phyloP scores from a whole-genome alignment of 2,113 vertebrate genomes.

The Solea solea region DNA sequence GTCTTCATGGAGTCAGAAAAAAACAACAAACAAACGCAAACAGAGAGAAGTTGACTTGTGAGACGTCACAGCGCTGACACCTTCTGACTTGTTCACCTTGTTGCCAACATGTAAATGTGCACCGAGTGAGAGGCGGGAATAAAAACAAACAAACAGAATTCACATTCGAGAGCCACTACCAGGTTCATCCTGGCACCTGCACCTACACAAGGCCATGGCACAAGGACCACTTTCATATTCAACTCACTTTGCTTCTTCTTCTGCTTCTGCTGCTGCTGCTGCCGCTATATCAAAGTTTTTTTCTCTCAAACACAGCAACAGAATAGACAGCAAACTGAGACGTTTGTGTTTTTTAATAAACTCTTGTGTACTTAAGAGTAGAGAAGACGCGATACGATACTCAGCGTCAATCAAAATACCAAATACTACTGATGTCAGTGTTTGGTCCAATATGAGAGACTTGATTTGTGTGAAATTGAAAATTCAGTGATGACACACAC shows the following conservation, averaged over 20 bases:
- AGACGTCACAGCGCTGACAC: slow-evolving; percentile 10
- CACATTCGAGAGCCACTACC: slow-evolving; percentile 29
- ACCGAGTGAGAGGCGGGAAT: not conserved
- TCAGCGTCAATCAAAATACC: too few species aligned
- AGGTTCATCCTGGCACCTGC: slow-evolving; percentile 19
- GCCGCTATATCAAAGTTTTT: too few species aligned
- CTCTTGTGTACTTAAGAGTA: not conserved
- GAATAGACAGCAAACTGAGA: slow-evolving; percentile 32
- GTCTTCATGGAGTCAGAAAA: too few species aligned
- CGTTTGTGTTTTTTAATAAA: not conserved
- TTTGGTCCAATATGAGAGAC: too few species aligned
- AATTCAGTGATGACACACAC: too few species aligned
- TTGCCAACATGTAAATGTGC: slow-evolving; percentile 39
- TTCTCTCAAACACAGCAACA: slow-evolving; percentile 19
- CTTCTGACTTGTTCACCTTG: slow-evolving; percentile 42
- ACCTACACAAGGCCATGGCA: slow-evolving; percentile 23
- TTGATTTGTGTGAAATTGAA: too few species aligned
- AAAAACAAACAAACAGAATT: slow-evolving; percentile 14
- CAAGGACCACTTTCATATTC: slow-evolving; percentile 53
- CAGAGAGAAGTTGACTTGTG: not conserved
- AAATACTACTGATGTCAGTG: too few species aligned
- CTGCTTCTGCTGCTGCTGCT: slow-evolving; percentile 42
- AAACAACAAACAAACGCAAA: too few species aligned
- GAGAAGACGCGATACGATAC: too few species aligned
- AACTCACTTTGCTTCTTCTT: slow-evolving; percentile 24